Evolutionary conservation across 2,797 vertebrate species (phyloP).

Genomic region (Paratrypauchen microcephalus): DNA sequence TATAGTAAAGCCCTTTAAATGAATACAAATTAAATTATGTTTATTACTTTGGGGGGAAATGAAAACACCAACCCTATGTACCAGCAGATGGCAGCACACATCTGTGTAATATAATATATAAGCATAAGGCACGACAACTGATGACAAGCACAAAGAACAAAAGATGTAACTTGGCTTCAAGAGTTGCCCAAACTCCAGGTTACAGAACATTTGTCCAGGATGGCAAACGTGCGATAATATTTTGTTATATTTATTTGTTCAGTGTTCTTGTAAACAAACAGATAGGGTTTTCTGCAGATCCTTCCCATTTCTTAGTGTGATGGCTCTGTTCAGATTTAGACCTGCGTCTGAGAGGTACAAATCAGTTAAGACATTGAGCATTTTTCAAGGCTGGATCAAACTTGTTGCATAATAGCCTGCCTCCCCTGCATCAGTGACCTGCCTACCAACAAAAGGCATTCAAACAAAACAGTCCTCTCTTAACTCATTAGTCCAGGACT

Average conservation of each 20-base stretch:
- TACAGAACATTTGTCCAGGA: no score
- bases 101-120: not conserved
- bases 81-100: conserved; percentile 60
- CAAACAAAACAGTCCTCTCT: not conserved
- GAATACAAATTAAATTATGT: not conserved
- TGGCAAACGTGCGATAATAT: no score
- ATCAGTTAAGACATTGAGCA: not conserved
- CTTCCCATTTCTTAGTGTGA: conserved; percentile 4
- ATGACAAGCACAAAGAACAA: not conserved
- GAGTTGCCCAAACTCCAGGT: not conserved
- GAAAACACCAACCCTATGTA: not conserved
- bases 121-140: not conserved
- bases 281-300: no score
- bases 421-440: not conserved
- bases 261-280: no score
- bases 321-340: no score
- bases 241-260: no score
- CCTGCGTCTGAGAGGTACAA: not conserved
- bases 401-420: not conserved
- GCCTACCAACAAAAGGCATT: not conserved
- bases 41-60: not conserved
- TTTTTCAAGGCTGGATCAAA: not conserved
- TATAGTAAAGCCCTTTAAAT: not conserved
- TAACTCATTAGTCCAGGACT: not conserved
- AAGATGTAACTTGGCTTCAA: not conserved